Percentiles rank a stretch among this genome's conserved stretches.
phyloP scores from a whole-genome alignment of 1,140 invertebrate species.

The Trichonephila clavipes region DNA sequence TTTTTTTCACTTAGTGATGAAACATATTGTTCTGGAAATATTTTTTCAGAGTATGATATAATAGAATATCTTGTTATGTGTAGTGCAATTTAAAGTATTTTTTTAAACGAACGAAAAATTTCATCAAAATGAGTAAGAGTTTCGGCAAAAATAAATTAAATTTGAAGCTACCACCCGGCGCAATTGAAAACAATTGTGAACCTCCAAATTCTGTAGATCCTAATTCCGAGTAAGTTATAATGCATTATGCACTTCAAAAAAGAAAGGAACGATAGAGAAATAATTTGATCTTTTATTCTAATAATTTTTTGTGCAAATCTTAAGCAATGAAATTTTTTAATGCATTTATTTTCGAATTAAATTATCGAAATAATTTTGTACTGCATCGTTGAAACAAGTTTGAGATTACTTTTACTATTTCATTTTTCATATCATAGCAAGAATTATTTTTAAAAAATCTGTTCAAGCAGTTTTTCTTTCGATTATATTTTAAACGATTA shows the following conservation, averaged over 20 bases:
- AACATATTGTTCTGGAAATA: background rate
- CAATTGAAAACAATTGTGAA: conserved; percentile 86
- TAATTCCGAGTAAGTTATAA: conserved; percentile 82
- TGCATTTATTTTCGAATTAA: too few species aligned
- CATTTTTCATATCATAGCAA: too few species aligned
- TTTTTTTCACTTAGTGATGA: background rate
- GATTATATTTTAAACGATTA: too few species aligned
- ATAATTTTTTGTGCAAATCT: too few species aligned
- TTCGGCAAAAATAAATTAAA: conserved; percentile 93
- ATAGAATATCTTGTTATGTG: background rate
- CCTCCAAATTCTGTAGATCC: conserved; percentile 86
- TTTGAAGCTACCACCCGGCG: conserved; percentile 92
- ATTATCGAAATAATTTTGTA: too few species aligned
- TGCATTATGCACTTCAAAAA: background rate
- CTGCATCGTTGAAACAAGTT: too few species aligned
- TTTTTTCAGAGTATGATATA: background rate
- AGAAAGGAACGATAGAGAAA: too few species aligned
- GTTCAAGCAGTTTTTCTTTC: too few species aligned
- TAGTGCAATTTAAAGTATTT: background rate
- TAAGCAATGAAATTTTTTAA: too few species aligned
- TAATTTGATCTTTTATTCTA: too few species aligned
- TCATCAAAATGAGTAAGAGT: conserved; percentile 74
- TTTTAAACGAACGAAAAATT: background rate
- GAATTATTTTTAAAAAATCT: too few species aligned
- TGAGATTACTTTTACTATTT: too few species aligned